phyloP scores from a whole-genome alignment of 2,888 invertebrate genomes.

The Stenichneumon culpator region DNA sequence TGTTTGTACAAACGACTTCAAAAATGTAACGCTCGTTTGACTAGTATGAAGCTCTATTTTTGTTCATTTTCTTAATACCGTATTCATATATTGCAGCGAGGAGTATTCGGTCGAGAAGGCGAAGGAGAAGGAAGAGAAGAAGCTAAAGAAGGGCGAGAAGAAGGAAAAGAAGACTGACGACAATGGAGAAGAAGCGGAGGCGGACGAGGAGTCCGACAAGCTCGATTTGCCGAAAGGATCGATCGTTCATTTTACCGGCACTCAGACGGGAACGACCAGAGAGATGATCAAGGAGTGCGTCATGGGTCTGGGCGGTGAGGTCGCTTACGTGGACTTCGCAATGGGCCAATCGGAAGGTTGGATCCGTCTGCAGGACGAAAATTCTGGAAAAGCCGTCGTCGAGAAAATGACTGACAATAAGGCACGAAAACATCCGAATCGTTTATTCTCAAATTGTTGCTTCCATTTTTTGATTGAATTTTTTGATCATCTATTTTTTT shows the following conservation, averaged over 20 bases:
- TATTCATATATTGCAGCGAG: conserved; percentile 71
- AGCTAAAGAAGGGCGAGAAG: conserved; percentile 87
- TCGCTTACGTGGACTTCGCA: conserved; percentile 91
- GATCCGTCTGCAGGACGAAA: conserved; percentile 90
- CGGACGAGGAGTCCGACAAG: conserved; percentile 69
- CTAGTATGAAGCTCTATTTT: background rate
- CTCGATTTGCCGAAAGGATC: conserved; percentile 89
- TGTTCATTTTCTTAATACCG: conserved; percentile 21
- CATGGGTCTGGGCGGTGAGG: conserved; percentile 86
- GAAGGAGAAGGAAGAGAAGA: conserved; percentile 88
- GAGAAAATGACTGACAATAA: conserved; percentile 89
- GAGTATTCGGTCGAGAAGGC: conserved; percentile 90
- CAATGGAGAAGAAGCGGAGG: conserved; percentile 74
- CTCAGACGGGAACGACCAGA: conserved; percentile 88
- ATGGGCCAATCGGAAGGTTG: conserved; percentile 91
- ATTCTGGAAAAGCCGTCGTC: conserved; percentile 89
- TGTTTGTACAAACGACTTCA: too few species aligned
- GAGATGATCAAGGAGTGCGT: conserved; percentile 92
- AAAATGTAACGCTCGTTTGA: too few species aligned
- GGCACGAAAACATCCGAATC: conserved; percentile 81
- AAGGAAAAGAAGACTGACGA: conserved; percentile 86
- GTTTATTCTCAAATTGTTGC: background rate
- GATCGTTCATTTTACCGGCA: conserved; percentile 90
- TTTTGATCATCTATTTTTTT: background rate
- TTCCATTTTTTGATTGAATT: background rate